These are phyloP conservation scores for Corydoras sp. DNA, from an alignment of 2,113 vertebrate genomes.

Conservation along the genomic window DNA sequence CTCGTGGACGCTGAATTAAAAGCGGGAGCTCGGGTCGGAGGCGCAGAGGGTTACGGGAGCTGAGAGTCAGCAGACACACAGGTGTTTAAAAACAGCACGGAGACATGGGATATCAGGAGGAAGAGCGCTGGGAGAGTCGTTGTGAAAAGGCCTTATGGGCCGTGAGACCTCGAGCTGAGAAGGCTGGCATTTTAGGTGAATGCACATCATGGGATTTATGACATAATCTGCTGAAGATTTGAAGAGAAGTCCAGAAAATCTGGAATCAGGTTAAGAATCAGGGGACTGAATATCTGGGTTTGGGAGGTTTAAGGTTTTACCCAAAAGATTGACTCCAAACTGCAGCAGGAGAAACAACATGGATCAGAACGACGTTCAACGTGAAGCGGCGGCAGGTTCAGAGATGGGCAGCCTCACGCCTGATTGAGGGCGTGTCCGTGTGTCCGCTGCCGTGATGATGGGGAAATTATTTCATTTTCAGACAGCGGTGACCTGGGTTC, in stretches of 20 bases:
- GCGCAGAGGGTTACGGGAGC: conserved; percentile 51
- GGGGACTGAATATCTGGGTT: conserved; percentile 10
- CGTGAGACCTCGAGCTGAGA: conserved; percentile 9
- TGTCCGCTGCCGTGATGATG: not conserved
- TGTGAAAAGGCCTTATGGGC: conserved; percentile 9
- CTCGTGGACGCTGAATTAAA: conserved; percentile 61
- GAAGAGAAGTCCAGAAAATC: conserved; percentile 22
- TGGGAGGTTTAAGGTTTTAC: not conserved
- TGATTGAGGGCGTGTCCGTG: not conserved
- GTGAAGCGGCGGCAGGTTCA: not conserved
- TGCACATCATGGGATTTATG: conserved; percentile 4
- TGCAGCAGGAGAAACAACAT: not conserved
- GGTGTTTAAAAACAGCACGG: conserved; percentile 33
- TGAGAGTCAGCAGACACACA: conserved; percentile 50
- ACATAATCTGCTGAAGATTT: conserved; percentile 29
- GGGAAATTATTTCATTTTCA: too few species aligned
- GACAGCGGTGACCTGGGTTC: too few species aligned
- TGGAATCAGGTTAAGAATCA: conserved; percentile 4
- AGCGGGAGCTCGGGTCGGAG: conserved; percentile 38
- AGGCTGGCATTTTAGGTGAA: conserved; percentile 28
- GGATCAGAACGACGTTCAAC: not conserved
- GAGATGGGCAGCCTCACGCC: not conserved
- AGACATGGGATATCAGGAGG: conserved; percentile 3
- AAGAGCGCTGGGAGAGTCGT: conserved; percentile 3
- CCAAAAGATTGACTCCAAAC: not conserved